phyloP scores from a whole-genome alignment of 1,140 invertebrate genomes.

The Phymastichus coffea region DNA sequence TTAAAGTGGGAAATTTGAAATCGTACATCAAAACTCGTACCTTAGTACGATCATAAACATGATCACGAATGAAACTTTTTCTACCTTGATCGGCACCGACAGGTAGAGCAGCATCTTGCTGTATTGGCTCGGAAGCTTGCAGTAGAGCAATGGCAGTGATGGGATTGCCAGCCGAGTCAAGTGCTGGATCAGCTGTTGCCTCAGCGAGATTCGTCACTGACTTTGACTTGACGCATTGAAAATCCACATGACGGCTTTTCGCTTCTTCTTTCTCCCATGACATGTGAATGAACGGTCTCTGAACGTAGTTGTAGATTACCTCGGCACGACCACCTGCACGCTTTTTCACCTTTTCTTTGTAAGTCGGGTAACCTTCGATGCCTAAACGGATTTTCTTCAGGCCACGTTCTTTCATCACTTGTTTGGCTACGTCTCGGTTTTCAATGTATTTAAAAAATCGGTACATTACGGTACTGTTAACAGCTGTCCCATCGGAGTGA shows the following conservation, averaged over 20 bases:
- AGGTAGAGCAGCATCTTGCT: conserved; percentile 36
- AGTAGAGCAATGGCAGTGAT: conserved; percentile 45
- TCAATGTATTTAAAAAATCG: conserved; percentile 99
- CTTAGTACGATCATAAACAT: too few relatives aligned
- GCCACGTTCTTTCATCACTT: conserved; percentile 96
- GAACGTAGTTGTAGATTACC: conserved; percentile 99
- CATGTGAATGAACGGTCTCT: conserved; percentile 99
- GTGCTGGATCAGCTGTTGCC: conserved; percentile 82
- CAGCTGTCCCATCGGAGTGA: too few relatives aligned
- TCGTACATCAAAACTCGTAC: too few relatives aligned
- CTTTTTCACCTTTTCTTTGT: conserved; percentile 95
- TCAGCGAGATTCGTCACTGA: conserved; percentile 91
- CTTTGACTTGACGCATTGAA: conserved; percentile 94
- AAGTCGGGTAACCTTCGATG: conserved; percentile 98
- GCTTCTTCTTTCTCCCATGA: conserved; percentile 99
- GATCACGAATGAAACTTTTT: conserved; percentile 46
- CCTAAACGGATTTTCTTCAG: conserved; percentile 99
- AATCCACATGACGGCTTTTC: conserved; percentile 98
- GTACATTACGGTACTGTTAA: conserved; percentile 90
- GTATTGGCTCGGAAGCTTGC: conserved; percentile 35
- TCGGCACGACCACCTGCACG: conserved; percentile 88
- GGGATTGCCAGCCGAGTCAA: conserved; percentile 63
- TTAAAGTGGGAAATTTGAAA: neutral
- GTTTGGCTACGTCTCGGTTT: conserved; percentile 98
- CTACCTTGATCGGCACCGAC: conserved; percentile 43